phyloP scores from a whole-genome alignment of 2,888 invertebrate species.

The Chloromyia formosa region DNA sequence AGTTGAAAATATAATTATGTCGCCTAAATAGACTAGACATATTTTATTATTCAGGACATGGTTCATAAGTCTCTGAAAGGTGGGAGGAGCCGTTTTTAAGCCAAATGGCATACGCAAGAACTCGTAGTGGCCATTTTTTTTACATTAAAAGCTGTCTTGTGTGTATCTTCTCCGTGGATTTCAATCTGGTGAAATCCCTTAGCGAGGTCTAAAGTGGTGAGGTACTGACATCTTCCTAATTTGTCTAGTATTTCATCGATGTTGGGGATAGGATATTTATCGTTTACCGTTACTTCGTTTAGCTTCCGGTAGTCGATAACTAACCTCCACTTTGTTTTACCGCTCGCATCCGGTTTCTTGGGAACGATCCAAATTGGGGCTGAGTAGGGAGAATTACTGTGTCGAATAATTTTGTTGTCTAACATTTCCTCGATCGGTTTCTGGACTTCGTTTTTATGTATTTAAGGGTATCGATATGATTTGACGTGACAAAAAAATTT shows the following conservation, averaged over 20 bases:
- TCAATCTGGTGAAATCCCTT: conserved; percentile 4
- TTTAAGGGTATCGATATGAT: neutral
- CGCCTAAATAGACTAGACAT: conserved; percentile 10
- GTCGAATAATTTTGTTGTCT: conserved; percentile 5
- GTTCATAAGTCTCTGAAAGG: neutral
- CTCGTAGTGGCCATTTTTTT: too few species aligned
- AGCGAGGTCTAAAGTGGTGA: neutral
- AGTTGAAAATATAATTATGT: neutral
- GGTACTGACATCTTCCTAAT: neutral
- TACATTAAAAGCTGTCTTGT: neutral
- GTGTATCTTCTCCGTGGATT: neutral
- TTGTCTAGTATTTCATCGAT: neutral
- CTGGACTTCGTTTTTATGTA: conserved; percentile 1
- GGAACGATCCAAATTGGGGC: conserved; percentile 9
- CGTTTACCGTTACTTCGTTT: neutral
- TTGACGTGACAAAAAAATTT: neutral
- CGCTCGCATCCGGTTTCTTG: neutral
- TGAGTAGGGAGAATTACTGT: neutral
- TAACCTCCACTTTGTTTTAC: neutral
- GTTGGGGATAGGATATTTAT: conserved; percentile 5
- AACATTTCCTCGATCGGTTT: neutral
- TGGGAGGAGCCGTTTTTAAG: too few species aligned
- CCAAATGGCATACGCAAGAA: too few species aligned
- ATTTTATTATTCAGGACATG: conserved; percentile 1
- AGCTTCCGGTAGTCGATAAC: too few species aligned